Evolutionary conservation across 2,888 invertebrate genomes (phyloP), one percentile per base, ranked within the genome.

Genomic region (Noctua comes): DNA sequence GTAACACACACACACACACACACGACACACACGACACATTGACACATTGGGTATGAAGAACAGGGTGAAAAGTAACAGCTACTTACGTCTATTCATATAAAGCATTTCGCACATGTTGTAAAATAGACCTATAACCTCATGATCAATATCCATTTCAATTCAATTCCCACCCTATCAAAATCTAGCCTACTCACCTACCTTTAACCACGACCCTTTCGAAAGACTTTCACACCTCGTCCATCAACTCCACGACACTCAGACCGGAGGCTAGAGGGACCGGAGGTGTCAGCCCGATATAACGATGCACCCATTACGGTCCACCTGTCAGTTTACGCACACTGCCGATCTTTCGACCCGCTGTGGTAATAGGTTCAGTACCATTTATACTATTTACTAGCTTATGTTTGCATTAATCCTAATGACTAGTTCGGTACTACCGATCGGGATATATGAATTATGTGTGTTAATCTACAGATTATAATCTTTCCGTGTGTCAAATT

Each of bases 291-390:
- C 21, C 68, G 68, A 48, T 62, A 68, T 86, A 85, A 85, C 70
- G 77, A 82, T 82, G 77, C 82, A 76, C 68, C 43, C 43, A 76
- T 85, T 76, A 81, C 81, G 43, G n/a, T 43, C 21, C 13, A 73
- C 65, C 82, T 72, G 86, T 69, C 83, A 77, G 72, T 72, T 72
- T 75, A 74, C 48, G 70, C 51, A 57, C 40, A 31, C 43, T 21
- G 48, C 48, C 77, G 72, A 82, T 69, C 81, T 82, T 64, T 77
- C 76, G 69, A 77, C 83, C 83, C 64, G 57, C 77, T 59, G 80
- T 43, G 69, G 57, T 51, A 46, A n/a, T 59, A 65, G 72, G 76
- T 59, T 75, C 70, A 18, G 46, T 65, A 71, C 70, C 46, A 66
- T 83, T 70, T 70, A 76, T 54, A 62, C 66, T 77, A 59, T 83